Base-by-base conservation (phyloP, 92 coral and sea anemone genomes). In the Desmophyllum pertusum region DNA sequence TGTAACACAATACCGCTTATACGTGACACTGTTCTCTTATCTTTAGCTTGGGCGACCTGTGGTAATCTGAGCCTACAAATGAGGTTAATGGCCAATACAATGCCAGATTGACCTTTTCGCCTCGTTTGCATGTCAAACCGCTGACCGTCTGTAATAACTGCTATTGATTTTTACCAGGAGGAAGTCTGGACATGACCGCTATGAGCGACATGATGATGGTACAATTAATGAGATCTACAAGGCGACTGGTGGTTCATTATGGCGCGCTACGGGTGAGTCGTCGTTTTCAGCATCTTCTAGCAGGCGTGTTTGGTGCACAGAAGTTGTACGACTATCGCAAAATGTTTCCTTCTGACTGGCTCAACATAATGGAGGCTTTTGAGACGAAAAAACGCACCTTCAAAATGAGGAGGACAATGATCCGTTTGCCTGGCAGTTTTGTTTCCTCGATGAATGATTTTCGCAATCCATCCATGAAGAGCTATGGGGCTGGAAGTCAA, bases 381-480 rank as follows among this genome's bases (percentile, higher is more conserved):
- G 81, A 76, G 27, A 69, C 69, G 10, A 57, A 76, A 35, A 76
- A 37, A 39, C 31, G 68, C 51, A 6, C 36, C n/a, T 57, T 38
- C 69, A 13, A 10, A 21, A 37, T 18, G 13, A 59, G 36, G 81
- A 76, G n/a, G 64, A 76, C 51, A 19, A 76, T 55, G 23, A 38
- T 76, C 36, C 38, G 2, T 1, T 17, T 76, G 48, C 50, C 81
- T 53, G 81, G 81, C 0, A 76, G 81, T 39, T 76, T 76, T 43
- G 81, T 76, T 6, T n/a, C 68, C 51, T 76, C 50, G 48, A 37
- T 76, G 38, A 76, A 76, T 21, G 81, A 76, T 76, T 76, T 53
- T 57, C 52, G 48, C 21, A 21, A 36, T 55, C 81, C 81, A 53
- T 25, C 69, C 50, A 30, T 76, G 69, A 76, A 76, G 36, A 35